Base-by-base conservation (phyloP, 2,113 vertebrate genomes). In the Limanda limanda region DNA sequence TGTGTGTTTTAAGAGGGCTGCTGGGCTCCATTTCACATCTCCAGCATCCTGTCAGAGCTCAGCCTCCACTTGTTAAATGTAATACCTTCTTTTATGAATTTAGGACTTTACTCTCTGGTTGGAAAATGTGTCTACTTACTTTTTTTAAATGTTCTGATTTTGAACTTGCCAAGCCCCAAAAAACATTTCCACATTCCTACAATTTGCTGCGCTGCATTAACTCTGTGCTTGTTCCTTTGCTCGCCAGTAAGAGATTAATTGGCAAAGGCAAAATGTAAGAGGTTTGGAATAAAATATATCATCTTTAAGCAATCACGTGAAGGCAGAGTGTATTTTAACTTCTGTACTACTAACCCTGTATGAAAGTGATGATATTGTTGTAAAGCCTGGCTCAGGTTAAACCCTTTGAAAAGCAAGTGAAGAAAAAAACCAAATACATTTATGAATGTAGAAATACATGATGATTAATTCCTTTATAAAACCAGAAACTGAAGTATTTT, bases 1-100 rank as follows among this genome's bases (percentile, higher is more conserved):
- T 3, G 57, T 54, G 57, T 54, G 57, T 86, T 67, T 51, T 76
- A 74, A 25, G 55, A 63, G 14, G 35, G 62, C 51, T 75, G 62
- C 37, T 68, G 75, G 59, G 64, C 57, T 78, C 42, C 18, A 24
- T 66, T 84, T 86, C 70, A 61, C 45, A 68, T 69, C 48, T 71
- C 58, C 6, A 51, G 42, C 42, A 37, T 57, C 37, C 57, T 74
- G 71, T 71, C 20, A 17, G 60, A 74, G 54, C 55, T 47, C 24
- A 40, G 23, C 35, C 52, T 67, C 57, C 14, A 24, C 18, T 81
- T 6, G 55, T 35, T 31, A 64, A 45, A 68, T 42, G 4, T 20
- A 42, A 31, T 12, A 42, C n/a, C 37, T 10, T 64, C n/a, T 25
- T 10, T 64, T 3, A 9, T 55, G 45, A 70, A n/a, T 13, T 57